A percentile compares a stretch with the other conserved stretches of the same genome.
These are phyloP conservation scores for Rattus norvegicus DNA, from an alignment of 2,113 vertebrate species.

Conservation along the genomic window DNA sequence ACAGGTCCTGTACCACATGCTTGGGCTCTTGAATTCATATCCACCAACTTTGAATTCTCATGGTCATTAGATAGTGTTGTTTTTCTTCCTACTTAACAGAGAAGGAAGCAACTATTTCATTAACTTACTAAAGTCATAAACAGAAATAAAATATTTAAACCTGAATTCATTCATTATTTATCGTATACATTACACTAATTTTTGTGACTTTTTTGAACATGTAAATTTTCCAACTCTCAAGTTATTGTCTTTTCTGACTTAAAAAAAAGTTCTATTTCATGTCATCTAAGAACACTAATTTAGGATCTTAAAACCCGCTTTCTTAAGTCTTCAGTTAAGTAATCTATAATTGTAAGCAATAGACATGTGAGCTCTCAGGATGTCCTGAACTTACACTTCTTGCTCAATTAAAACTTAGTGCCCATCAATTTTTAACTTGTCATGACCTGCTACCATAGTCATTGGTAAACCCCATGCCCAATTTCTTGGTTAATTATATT, in stretches of 20 bases:
- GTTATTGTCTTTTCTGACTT: not conserved
- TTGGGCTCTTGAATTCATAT: not conserved
- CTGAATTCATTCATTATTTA: not conserved
- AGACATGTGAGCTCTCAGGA: no score
- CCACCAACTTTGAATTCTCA: not conserved
- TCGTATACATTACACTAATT: not conserved
- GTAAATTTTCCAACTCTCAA: not conserved
- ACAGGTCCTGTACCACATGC: not conserved
- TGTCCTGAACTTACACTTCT: not conserved
- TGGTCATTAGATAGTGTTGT: no score
- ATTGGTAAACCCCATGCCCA: not conserved
- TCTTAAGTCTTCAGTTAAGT: not conserved
- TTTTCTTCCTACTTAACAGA: not conserved
- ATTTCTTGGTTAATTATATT: not conserved
- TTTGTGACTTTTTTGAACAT: not conserved
- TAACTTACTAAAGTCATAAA: not conserved
- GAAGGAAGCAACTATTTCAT: not conserved
- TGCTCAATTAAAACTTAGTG: not conserved
- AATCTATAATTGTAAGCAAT: not conserved
- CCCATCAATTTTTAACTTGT: not conserved
- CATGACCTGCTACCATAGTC: not conserved
- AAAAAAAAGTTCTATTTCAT: not conserved
- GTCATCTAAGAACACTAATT: not conserved
- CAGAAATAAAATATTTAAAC: not conserved
- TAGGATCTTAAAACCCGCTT: not conserved